These are phyloP conservation scores for Papilio glaucus DNA, from an alignment of 1,140 invertebrate genomes.

Conservation along the genomic window DNA sequence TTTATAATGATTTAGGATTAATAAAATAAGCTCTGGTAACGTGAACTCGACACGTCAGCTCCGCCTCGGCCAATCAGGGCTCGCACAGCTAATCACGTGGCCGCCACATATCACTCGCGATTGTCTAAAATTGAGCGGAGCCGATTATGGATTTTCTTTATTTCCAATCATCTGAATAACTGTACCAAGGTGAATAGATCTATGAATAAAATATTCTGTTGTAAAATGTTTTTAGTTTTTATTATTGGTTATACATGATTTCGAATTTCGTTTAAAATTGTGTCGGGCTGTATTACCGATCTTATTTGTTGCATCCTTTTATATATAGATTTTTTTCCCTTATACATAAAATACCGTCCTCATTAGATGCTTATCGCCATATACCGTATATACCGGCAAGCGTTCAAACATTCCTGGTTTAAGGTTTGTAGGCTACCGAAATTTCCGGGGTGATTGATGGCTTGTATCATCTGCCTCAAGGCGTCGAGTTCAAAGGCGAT, in stretches of 20 bases:
- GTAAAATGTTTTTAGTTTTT: background rate
- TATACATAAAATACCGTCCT: too few species aligned
- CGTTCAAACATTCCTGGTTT: too few species aligned
- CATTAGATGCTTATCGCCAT: too few species aligned
- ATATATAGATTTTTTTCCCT: background rate
- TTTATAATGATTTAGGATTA: conserved; percentile 20
- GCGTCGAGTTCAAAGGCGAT: too few species aligned
- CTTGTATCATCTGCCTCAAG: too few species aligned
- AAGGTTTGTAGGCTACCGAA: too few species aligned
- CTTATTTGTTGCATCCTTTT: background rate
- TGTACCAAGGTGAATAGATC: background rate
- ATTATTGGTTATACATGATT: background rate
- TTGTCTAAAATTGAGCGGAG: conserved; percentile 28
- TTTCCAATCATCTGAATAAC: background rate
- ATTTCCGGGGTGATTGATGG: too few species aligned
- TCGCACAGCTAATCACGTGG: conserved; percentile 27
- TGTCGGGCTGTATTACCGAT: background rate
- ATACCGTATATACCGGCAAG: too few species aligned
- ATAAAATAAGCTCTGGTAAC: conserved; percentile 24
- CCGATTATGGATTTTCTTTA: conserved; percentile 33
- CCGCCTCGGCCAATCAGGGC: conserved; percentile 18
- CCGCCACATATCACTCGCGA: conserved; percentile 26
- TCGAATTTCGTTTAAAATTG: background rate
- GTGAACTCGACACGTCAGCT: conserved; percentile 10
- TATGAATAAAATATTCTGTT: background rate